phyloP scores from a whole-genome alignment of 2,797 vertebrate genomes.

The Vultur gryphus region DNA sequence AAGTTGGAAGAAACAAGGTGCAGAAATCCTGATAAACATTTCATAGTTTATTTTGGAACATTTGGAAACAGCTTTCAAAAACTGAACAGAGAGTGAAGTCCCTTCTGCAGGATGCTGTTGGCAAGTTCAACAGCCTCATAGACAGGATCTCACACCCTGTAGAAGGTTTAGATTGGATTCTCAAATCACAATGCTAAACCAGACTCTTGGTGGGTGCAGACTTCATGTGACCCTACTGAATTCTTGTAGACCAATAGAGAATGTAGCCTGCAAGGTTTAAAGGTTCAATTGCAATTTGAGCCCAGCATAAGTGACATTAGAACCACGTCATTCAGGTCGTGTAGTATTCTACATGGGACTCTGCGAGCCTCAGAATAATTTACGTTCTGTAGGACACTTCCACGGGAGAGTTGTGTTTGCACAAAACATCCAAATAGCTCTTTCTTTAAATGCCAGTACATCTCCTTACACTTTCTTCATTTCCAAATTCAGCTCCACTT shows the following conservation, averaged over 20 bases:
- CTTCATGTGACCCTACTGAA: background rate
- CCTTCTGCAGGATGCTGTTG: background rate
- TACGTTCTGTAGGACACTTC: background rate
- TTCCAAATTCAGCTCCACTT: slow-evolving; percentile 3
- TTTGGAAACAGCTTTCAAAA: background rate
- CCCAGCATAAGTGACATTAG: background rate
- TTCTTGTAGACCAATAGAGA: background rate
- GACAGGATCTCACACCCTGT: background rate
- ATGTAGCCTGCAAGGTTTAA: background rate
- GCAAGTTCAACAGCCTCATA: background rate
- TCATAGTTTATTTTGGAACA: background rate
- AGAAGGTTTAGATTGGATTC: background rate
- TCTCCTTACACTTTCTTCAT: background rate
- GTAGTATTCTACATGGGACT: background rate
- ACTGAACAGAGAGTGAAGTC: background rate
- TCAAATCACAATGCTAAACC: background rate
- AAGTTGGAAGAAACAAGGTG: background rate
- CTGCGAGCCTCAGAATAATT: background rate
- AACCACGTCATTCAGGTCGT: background rate
- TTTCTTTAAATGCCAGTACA: background rate
- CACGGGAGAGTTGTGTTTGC: background rate
- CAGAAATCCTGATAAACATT: background rate
- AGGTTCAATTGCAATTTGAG: background rate
- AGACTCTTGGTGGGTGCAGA: background rate
- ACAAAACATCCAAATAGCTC: background rate